phyloP scores from a whole-genome alignment of 2,888 invertebrate species.

The Cosmorhoe ocellata region DNA sequence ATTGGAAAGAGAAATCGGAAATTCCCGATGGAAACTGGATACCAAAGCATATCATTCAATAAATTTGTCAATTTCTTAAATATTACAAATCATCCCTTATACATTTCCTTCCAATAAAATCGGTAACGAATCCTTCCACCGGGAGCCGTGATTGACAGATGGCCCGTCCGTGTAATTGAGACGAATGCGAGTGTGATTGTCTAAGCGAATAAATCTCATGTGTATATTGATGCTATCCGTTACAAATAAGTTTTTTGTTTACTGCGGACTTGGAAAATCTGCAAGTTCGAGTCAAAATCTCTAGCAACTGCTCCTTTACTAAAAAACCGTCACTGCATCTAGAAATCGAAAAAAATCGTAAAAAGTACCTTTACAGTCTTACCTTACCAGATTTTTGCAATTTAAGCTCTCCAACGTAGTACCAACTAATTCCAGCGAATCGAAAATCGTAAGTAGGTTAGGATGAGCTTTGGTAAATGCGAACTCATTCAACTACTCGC shows the following conservation, averaged over 20 bases:
- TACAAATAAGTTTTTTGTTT: not conserved
- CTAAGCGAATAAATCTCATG: slow-evolving; percentile 33
- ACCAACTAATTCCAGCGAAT: slow-evolving; percentile 12
- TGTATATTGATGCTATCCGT: not conserved
- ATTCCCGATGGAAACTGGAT: too few relatives aligned
- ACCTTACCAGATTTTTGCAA: too few relatives aligned
- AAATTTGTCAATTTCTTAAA: slow-evolving; percentile 19
- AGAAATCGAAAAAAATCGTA: too few relatives aligned
- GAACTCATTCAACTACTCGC: slow-evolving; percentile 27
- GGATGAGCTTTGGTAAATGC: slow-evolving; percentile 17
- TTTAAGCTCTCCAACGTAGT: too few relatives aligned
- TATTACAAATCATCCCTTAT: too few relatives aligned
- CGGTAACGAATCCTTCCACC: slow-evolving; percentile 72
- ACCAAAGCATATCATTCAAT: slow-evolving; percentile 1
- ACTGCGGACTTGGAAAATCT: too few relatives aligned
- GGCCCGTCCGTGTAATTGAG: slow-evolving; percentile 78
- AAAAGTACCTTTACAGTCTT: too few relatives aligned
- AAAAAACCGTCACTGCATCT: too few relatives aligned
- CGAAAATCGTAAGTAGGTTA: slow-evolving; percentile 13
- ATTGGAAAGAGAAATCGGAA: too few relatives aligned
- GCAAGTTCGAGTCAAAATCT: too few relatives aligned
- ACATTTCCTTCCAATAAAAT: slow-evolving; percentile 51
- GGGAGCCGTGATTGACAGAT: slow-evolving; percentile 78
- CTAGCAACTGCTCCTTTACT: too few relatives aligned
- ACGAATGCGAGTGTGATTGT: slow-evolving; percentile 68